Base-by-base conservation (phyloP, 2,888 invertebrate species). In the Scelioninae gen. 1 region DNA sequence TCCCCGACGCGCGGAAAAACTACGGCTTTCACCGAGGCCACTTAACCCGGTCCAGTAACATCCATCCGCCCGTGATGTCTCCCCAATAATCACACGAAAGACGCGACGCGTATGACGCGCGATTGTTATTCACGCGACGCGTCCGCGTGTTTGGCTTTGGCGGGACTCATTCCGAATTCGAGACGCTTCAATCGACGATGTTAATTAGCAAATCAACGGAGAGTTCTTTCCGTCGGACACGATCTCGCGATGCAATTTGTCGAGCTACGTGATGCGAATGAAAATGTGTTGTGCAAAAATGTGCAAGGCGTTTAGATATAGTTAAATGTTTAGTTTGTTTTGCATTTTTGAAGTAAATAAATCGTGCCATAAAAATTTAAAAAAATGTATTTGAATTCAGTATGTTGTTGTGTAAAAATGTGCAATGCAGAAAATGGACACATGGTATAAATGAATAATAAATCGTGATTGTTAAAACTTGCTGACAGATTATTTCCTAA, bases 41-140 rank as follows among this genome's bases (percentile, higher is more conserved):
- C 91, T 92, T 91, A 90, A 91, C 91, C 90, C 91, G 90, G 89
- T 91, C 91, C 91, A 91, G 91, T 91, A 89, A 91, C 91, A 91
- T 91, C 90, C 88, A 91, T 90, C 88, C 87, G 88, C 85, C 88
- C 87, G 88, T 86, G 88, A 88, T 87, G 88, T 88, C 87, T 87
- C 66, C 53, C 58, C 49, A 56, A 77, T 72, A 74, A 77, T 58
- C 68, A 71, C 69, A 51, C n/a, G n/a, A n/a, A 72, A 79, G 11
- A 10, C 23, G 68, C 47, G n/a, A 53, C 51, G 32, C 49, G 47
- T 16, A 11, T 23, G 15, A 49, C 51, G 16, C 58, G 15, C 45
- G 51, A 58, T 82, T 82, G 77, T 77, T 68, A 76, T 82, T 76
- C 71, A 13, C 40, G 55, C 66, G 53, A 34, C 45, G 56, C 58